Evolutionary conservation across 2,113 vertebrate genomes (phyloP).

Genomic region (Condylura cristata): DNA sequence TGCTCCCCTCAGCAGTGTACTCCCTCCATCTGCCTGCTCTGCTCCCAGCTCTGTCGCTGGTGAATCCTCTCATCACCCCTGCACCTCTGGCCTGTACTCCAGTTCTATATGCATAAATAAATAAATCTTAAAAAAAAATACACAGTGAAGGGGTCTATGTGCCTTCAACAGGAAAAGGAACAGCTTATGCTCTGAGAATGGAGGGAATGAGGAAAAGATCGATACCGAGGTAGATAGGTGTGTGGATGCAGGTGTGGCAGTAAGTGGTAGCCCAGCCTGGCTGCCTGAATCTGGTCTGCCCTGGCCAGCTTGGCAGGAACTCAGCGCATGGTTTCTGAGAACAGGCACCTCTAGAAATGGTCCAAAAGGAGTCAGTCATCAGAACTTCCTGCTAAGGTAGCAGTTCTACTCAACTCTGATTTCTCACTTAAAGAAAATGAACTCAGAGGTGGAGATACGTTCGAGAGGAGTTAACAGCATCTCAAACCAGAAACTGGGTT

Average conservation of each 20-base stretch:
- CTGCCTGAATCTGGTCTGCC: neutral
- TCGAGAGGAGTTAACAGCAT: too few species aligned
- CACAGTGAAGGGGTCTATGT: neutral
- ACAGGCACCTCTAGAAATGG: neutral
- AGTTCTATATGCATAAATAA: too few species aligned
- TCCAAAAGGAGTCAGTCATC: neutral
- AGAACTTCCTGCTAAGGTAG: neutral
- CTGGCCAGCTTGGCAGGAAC: neutral
- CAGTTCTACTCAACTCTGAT: neutral
- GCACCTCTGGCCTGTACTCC: too few species aligned
- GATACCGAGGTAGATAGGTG: neutral
- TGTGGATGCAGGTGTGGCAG: neutral
- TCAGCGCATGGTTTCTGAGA: neutral
- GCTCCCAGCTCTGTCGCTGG: too few species aligned
- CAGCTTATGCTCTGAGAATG: neutral
- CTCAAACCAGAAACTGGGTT: neutral
- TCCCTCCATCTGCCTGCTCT: too few species aligned
- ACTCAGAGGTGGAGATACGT: neutral
- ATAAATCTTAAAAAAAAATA: too few species aligned
- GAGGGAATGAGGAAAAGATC: neutral
- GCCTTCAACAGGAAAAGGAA: slow-evolving; percentile 5
- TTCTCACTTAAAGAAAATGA: neutral
- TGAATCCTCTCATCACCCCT: too few species aligned
- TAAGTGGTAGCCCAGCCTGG: neutral
- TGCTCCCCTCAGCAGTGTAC: too few species aligned